Evolutionary conservation across 2,113 vertebrate species (phyloP).

Genomic region (Cyphotilapia sp.): DNA sequence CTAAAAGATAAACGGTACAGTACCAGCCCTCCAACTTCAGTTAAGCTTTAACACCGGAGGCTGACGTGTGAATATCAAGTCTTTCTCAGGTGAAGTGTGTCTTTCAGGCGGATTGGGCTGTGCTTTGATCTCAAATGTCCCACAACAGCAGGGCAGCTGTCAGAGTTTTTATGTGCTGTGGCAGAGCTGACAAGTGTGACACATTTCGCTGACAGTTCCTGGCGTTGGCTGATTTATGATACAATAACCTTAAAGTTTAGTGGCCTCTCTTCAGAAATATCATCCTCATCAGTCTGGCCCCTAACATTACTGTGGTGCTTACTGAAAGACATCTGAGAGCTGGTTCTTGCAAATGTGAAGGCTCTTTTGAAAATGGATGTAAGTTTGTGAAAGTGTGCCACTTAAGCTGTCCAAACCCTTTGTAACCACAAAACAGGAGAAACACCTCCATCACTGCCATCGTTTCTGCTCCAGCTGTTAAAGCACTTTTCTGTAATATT

Average conservation of each 20-base stretch:
- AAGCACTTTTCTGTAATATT: neutral
- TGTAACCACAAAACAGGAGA: neutral
- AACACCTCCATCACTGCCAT: neutral
- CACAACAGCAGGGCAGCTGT: constrained; percentile 14
- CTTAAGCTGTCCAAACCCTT: neutral
- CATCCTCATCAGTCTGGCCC: neutral
- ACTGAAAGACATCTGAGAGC: neutral
- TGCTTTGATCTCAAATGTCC: constrained; percentile 18
- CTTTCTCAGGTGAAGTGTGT: constrained; percentile 17
- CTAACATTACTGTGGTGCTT: neutral
- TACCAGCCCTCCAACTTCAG: neutral
- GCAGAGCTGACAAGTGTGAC: constrained; percentile 43
- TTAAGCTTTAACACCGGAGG: neutral
- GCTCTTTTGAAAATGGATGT: neutral
- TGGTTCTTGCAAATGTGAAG: neutral
- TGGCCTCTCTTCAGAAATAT: constrained; percentile 16
- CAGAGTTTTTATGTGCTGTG: constrained; percentile 15
- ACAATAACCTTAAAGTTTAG: constrained; percentile 29
- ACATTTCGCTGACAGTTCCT: constrained; percentile 23
- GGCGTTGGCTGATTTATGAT: constrained; percentile 18
- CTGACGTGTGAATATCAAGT: constrained; percentile 4
- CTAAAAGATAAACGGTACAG: neutral
- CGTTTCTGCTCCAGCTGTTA: neutral
- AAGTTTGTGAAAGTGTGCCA: neutral
- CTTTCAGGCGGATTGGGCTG: neutral